Evolutionary conservation across 2,888 invertebrate species (phyloP).

Genomic region (Nezara viridula): DNA sequence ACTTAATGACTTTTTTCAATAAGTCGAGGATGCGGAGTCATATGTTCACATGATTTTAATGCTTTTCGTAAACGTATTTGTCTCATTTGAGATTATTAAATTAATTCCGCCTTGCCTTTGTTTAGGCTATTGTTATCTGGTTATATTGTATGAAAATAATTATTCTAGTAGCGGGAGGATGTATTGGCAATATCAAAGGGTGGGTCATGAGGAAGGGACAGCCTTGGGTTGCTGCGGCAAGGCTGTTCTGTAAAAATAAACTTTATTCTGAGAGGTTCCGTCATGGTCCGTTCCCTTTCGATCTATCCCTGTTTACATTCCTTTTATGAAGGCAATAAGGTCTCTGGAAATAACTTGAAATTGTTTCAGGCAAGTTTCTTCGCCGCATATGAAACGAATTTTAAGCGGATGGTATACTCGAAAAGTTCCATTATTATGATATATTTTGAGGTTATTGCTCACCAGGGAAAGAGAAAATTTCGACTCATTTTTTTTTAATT

Average conservation of each 20-base stretch:
- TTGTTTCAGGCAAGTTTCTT: slow-evolving; percentile 15
- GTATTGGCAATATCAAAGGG: slow-evolving; percentile 23
- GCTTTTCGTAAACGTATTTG: too few relatives aligned
- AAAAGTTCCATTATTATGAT: not conserved
- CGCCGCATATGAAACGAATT: not conserved
- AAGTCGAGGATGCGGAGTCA: too few relatives aligned
- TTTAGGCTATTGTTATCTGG: too few relatives aligned
- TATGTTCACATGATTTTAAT: too few relatives aligned
- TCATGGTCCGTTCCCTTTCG: not conserved
- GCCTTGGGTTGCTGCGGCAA: not conserved
- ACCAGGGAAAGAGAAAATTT: not conserved
- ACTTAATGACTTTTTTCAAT: too few relatives aligned
- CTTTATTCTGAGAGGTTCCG: slow-evolving; percentile 34
- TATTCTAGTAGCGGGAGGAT: too few relatives aligned
- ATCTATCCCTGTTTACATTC: slow-evolving; percentile 8
- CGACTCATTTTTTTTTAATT: too few relatives aligned
- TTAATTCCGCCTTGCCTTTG: too few relatives aligned
- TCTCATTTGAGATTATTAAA: too few relatives aligned
- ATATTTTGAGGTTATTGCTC: not conserved
- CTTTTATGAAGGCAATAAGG: slow-evolving; percentile 39
- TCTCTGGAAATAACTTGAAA: slow-evolving; percentile 19
- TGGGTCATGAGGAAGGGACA: not conserved
- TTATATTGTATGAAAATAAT: too few relatives aligned
- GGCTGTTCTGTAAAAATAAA: slow-evolving; percentile 30
- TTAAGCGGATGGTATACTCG: not conserved